Conservation (phyloP, 2,888 invertebrate species). For the Taphrorychus bicolor region DNA sequence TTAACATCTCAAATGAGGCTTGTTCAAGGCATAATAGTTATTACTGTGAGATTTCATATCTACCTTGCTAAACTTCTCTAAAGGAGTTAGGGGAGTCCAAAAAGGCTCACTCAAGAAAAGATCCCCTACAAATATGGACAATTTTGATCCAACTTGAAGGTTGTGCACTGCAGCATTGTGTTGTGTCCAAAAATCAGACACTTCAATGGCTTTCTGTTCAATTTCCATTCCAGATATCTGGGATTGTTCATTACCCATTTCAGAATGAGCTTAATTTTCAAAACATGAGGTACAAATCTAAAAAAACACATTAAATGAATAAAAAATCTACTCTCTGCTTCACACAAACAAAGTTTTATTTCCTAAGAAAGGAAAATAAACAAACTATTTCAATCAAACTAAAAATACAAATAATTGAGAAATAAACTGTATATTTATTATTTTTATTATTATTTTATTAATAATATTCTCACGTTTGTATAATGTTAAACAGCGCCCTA, state of each 20-base stretch:
- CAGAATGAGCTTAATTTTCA: too few species aligned
- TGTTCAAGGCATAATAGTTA: neutral
- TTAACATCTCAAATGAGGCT: neutral
- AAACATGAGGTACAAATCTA: too few species aligned
- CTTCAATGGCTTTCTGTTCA: slow-evolving; percentile 76
- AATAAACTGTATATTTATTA: too few species aligned
- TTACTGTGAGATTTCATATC: neutral
- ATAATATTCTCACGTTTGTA: too few species aligned
- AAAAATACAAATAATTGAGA: too few species aligned
- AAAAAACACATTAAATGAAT: too few species aligned
- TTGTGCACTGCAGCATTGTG: slow-evolving; percentile 69
- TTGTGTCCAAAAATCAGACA: slow-evolving; percentile 81
- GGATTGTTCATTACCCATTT: slow-evolving; percentile 85
- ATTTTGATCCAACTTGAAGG: slow-evolving; percentile 64
- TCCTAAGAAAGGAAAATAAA: too few species aligned
- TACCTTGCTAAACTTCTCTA: slow-evolving; percentile 82
- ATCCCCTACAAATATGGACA: slow-evolving; percentile 81
- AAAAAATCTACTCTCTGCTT: too few species aligned
- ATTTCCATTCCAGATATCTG: slow-evolving; percentile 75
- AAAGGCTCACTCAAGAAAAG: slow-evolving; percentile 69
- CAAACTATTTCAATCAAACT: too few species aligned
- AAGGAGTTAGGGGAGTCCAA: slow-evolving; percentile 71
- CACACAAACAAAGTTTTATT: too few species aligned
- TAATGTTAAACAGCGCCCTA: too few species aligned
- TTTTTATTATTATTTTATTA: too few species aligned